Conservation (phyloP, 2,888 invertebrate genomes). For the Thelaira solivaga region DNA sequence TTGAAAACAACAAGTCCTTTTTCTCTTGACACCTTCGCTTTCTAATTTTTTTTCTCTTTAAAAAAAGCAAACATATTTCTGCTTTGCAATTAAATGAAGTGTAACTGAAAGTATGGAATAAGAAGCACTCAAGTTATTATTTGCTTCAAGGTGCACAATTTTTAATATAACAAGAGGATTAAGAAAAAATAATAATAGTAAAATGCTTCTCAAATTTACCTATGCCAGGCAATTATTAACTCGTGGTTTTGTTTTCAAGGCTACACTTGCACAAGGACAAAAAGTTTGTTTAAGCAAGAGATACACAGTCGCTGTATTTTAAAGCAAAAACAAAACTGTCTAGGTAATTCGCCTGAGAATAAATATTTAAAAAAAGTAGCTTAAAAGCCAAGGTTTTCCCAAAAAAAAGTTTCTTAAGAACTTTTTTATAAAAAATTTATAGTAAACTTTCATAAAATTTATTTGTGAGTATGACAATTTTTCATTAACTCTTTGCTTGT, state of each 20-base stretch:
- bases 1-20: not conserved
- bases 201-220: slow-evolving; percentile 26
- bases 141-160: not conserved
- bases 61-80: not conserved
- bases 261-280: not conserved
- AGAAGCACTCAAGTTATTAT: not conserved
- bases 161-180: not conserved
- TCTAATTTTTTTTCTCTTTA: not conserved
- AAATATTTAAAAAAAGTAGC: no score
- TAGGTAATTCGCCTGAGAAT: no score
- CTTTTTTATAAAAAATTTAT: no score
- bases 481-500: no score
- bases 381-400: no score
- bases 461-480: no score
- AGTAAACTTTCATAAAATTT: no score
- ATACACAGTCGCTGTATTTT: no score
- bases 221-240: slow-evolving; percentile 30
- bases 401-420: no score
- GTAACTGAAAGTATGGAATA: not conserved
- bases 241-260: slow-evolving; percentile 22
- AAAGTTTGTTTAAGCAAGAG: no score
- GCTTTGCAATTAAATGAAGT: slow-evolving; percentile 22
- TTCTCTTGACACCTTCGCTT: not conserved
- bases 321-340: no score
- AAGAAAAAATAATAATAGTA: not conserved